A percentile compares a stretch with the other conserved stretches of the same genome.
Evolutionary conservation across 1,140 invertebrate genomes (phyloP).

Genomic region (Leptinotarsa lineolata): DNA sequence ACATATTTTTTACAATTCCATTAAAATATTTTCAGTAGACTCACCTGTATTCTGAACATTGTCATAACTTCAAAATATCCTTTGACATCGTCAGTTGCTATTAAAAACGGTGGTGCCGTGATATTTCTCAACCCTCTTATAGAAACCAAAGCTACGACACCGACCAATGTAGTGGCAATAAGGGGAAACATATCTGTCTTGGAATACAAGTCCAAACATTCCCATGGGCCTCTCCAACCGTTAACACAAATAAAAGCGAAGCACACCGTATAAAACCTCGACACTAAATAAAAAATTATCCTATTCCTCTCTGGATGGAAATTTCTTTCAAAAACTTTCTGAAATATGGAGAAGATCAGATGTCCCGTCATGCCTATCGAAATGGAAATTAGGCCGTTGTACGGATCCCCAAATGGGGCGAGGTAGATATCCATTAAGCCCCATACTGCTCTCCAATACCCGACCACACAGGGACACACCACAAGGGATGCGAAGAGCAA

Average conservation of each 20-base stretch:
- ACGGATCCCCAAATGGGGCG: conserved; percentile 62
- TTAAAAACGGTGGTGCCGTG: conserved; percentile 77
- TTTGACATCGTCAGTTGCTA: conserved; percentile 71
- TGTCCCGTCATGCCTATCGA: conserved; percentile 70
- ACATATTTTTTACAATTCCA: too few relatives aligned
- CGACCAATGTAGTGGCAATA: conserved; percentile 64
- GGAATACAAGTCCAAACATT: conserved; percentile 71
- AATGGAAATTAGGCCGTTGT: conserved; percentile 69
- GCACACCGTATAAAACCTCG: conserved; percentile 73
- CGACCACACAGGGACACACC: conserved; percentile 77
- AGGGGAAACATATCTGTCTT: conserved; percentile 64
- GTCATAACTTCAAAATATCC: conserved; percentile 83
- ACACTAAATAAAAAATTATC: conserved; percentile 71
- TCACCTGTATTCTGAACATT: conserved; percentile 76
- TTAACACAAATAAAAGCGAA: conserved; percentile 81
- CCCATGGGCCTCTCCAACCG: conserved; percentile 83
- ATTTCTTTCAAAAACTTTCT: conserved; percentile 64
- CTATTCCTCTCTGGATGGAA: conserved; percentile 70
- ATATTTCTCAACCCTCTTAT: conserved; percentile 76
- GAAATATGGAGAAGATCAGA: conserved; percentile 69
- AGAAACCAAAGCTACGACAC: conserved; percentile 67
- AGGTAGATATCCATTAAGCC: conserved; percentile 75
- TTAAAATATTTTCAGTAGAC: conserved; percentile 42
- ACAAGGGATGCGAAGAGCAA: conserved; percentile 71
- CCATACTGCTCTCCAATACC: conserved; percentile 87